These are phyloP conservation scores for Eueides isabella DNA, from an alignment of 1,140 invertebrate species.

Conservation along the genomic window DNA sequence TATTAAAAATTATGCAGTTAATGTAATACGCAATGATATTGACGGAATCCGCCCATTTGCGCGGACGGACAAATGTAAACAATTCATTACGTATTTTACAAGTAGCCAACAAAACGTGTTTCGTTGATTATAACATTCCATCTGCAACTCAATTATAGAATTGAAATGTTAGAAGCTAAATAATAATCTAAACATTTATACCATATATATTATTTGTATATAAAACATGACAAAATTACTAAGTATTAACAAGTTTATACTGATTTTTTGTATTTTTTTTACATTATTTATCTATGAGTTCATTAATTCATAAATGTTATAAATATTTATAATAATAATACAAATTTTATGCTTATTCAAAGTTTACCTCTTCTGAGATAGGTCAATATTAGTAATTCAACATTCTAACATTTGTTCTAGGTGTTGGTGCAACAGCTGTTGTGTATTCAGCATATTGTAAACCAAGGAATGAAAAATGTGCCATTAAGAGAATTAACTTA, in stretches of 20 bases:
- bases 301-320: neutral
- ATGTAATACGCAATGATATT: constrained; percentile 11
- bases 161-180: neutral
- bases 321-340: too few species aligned
- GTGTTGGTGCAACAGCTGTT: constrained; percentile 94
- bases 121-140: constrained; percentile 37
- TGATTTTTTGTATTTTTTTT: neutral
- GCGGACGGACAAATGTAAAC: constrained; percentile 39
- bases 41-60: constrained; percentile 33
- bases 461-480: constrained; percentile 96
- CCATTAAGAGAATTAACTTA: constrained; percentile 99
- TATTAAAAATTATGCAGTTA: neutral
- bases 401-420: constrained; percentile 11
- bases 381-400: neutral
- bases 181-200: neutral
- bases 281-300: neutral
- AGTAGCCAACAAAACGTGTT: constrained; percentile 31
- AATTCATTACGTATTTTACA: constrained; percentile 36
- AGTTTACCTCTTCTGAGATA: too few species aligned
- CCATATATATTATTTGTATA: neutral
- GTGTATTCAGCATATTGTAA: constrained; percentile 97
- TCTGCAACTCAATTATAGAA: constrained; percentile 19
- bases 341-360: too few species aligned
- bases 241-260: neutral
- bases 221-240: neutral